phyloP scores from a whole-genome alignment of 1,140 invertebrate genomes.

The Propsilocerus akamusi region DNA sequence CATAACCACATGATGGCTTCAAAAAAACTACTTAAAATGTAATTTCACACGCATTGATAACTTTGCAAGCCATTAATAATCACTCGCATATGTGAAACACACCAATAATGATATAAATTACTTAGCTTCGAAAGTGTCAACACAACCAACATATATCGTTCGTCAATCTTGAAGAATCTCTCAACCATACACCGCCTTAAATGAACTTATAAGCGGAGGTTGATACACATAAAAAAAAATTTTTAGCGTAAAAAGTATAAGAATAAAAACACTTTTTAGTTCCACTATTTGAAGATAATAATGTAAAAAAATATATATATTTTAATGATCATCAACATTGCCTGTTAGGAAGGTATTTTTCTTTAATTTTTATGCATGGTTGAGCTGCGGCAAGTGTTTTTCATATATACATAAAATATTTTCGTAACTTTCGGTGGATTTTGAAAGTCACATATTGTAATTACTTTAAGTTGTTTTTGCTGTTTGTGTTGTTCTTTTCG shows the following conservation, averaged over 20 bases:
- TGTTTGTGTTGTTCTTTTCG: no score
- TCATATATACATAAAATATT: no score
- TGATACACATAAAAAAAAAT: not conserved
- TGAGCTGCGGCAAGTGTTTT: not conserved
- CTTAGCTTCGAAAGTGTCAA: slow-evolving; percentile 2
- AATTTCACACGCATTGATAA: not conserved
- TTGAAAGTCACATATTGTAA: no score
- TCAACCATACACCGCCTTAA: not conserved
- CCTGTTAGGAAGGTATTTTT: slow-evolving; percentile 4
- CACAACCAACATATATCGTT: not conserved
- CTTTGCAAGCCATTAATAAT: not conserved
- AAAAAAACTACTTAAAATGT: no score
- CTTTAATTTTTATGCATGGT: slow-evolving; percentile 3
- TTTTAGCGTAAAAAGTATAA: not conserved
- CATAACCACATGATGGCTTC: no score
- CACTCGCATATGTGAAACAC: not conserved
- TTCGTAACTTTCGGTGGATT: no score
- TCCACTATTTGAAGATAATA: slow-evolving; percentile 2
- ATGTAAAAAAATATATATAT: not conserved
- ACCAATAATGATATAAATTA: slow-evolving; percentile 3
- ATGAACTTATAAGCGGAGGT: not conserved
- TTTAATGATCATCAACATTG: slow-evolving; percentile 2
- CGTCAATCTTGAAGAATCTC: not conserved
- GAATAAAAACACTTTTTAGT: slow-evolving; percentile 3
- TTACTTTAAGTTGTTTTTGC: no score